Conservation (phyloP, 2,113 vertebrate genomes). For the Seriola aureovittata region DNA sequence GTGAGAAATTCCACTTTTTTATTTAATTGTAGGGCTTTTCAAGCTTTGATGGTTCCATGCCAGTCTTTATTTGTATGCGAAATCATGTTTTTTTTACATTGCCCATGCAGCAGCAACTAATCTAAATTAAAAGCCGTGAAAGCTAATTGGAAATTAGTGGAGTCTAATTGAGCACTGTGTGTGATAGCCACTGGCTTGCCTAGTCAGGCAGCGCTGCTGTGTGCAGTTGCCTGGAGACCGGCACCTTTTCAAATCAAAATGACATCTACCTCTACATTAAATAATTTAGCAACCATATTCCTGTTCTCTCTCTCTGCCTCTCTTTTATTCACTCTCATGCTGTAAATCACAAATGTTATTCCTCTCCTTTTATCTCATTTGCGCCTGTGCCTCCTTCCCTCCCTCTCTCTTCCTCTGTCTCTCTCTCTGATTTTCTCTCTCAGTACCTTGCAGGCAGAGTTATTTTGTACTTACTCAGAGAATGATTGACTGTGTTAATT, state of each 20-base stretch:
- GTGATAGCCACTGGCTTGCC: constrained; percentile 29
- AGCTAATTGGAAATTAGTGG: constrained; percentile 59
- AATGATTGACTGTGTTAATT: constrained; percentile 51
- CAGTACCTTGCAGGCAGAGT: constrained; percentile 7
- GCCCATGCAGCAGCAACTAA: constrained; percentile 2
- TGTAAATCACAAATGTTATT: constrained; percentile 37
- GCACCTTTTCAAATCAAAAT: constrained; percentile 63
- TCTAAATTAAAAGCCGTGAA: constrained; percentile 37
- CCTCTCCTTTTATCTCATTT: constrained; percentile 11
- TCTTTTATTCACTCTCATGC: constrained; percentile 32
- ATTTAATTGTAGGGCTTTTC: not conserved
- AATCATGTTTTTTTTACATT: constrained; percentile 32
- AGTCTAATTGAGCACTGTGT: constrained; percentile 30
- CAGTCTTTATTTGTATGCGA: not conserved
- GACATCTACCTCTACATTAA: constrained; percentile 64
- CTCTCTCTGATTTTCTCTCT: not conserved
- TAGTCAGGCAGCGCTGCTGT: constrained; percentile 29
- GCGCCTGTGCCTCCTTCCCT: not conserved
- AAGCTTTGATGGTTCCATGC: not conserved
- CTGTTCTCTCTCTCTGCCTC: constrained; percentile 10
- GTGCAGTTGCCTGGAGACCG: constrained; percentile 70
- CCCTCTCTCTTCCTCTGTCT: not conserved
- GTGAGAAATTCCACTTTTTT: not conserved
- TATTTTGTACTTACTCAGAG: constrained; percentile 40
- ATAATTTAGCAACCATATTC: constrained; percentile 67